phyloP scores from a whole-genome alignment of 2,888 invertebrate species.

The Zeuzera pyrina region DNA sequence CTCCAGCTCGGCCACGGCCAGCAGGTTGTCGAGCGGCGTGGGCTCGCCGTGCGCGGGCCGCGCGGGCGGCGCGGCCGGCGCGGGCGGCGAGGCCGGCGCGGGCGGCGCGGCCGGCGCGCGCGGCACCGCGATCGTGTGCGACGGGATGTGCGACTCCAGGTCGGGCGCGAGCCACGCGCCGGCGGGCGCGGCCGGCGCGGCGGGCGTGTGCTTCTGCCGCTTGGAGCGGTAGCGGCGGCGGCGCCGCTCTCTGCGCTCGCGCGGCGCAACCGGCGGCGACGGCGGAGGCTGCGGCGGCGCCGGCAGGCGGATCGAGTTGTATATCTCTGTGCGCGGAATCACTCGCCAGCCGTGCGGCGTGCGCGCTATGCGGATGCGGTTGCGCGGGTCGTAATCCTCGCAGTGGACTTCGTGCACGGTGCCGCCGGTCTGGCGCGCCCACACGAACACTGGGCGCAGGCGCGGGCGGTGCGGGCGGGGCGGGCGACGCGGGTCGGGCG shows the following conservation, averaged over 20 bases:
- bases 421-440: conserved; percentile 86
- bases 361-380: conserved; percentile 87
- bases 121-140: conserved; percentile 74
- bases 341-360: conserved; percentile 87
- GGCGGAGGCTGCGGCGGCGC: conserved; percentile 26
- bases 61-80: conserved; percentile 24
- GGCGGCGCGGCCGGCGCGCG: conserved; percentile 65
- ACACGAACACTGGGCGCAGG: conserved; percentile 87
- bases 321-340: conserved; percentile 82
- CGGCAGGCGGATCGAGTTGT: conserved; percentile 57
- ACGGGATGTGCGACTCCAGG: conserved; percentile 75
- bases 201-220: conserved; percentile 1
- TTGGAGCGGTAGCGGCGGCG: conserved; percentile 18
- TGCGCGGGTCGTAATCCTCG: conserved; percentile 90
- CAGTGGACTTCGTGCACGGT: conserved; percentile 88
- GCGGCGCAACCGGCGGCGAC: too few relatives aligned
- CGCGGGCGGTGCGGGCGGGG: conserved; percentile 71
- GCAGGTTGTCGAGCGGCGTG: conserved; percentile 74
- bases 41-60: conserved; percentile 41
- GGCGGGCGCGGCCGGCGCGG: conserved; percentile 8
- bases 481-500: conserved; percentile 53
- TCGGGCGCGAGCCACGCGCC: conserved; percentile 57
- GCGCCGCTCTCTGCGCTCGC: conserved; percentile 25
- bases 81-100: conserved; percentile 69
- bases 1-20: conserved; percentile 77